Base-by-base conservation (phyloP, 2,797 vertebrate genomes). In the Alfaro cultratus region DNA sequence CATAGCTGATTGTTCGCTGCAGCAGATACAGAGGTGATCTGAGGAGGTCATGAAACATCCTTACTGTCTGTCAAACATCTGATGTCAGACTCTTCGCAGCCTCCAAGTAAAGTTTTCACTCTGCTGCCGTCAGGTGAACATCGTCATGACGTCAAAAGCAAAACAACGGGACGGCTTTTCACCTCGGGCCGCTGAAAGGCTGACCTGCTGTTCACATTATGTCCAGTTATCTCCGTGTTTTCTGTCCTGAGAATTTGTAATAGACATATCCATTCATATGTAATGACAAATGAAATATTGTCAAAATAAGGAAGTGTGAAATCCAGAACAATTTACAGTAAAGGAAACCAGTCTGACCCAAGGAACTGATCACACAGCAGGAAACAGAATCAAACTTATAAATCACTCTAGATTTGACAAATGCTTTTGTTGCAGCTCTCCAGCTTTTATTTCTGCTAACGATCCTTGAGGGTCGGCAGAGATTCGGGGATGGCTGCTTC, bases 371-470 rank as follows among this genome's bases (percentile, higher is more conserved):
- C 74, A 77, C 71, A 5, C 41, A 78, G 72, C 53, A 78, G 71
- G 81, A 88, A 83, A 74, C 53, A 12, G 26, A 16, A 29, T 26
- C 76, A 79, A 79, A 68, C 26, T 8, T 29, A 80, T 91, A 76
- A 91, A 89, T 93, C 90, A 84, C 82, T 87, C 60, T 88, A 67
- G 83, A 91, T 91, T 36, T 85, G 92, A 92, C 87, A 74, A 34
- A 43, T 76, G 4, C 72, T 74, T 78, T 8, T 80, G 87, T 88
- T 82, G 80, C 88, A 88, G 90, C 88, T 89, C 41, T 70, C 82
- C 1, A 46, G 70, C 76, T 84, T 90, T 88, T 92, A 91, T 85
- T 89, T 83, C 64, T 83, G 6, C 85, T 92, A 90, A 93, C 81
- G 83, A 85, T 82, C 82, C 83, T 86, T 84, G 0, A 91, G 91